phyloP scores from a whole-genome alignment of 2,888 invertebrate genomes.

The Minunthozetes semirufus region DNA sequence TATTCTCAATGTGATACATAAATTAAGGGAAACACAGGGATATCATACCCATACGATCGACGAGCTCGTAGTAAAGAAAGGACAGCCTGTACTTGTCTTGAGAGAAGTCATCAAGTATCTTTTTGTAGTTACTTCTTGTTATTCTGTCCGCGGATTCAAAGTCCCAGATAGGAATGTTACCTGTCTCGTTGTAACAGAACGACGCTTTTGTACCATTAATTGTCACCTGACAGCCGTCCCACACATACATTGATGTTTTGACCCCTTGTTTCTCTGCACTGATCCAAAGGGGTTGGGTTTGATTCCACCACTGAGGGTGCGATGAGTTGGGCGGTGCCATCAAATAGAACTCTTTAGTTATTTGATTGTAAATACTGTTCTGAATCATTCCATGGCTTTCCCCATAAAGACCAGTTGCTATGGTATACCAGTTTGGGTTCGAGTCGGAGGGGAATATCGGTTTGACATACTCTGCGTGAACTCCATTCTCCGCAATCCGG shows the following conservation, averaged over 20 bases:
- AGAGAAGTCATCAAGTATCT: no score
- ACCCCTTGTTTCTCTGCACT: conserved; percentile 41
- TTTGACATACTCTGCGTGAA: conserved; percentile 39
- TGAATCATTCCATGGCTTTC: conserved; percentile 49
- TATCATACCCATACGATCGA: no score
- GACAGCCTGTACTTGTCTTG: no score
- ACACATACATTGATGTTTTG: conserved; percentile 42
- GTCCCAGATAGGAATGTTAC: no score
- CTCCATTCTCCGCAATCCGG: conserved; percentile 40
- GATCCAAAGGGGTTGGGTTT: conserved; percentile 43
- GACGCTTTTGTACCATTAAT: no score
- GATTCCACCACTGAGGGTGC: conserved; percentile 43
- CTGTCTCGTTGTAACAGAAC: no score
- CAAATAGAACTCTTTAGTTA: conserved; percentile 42
- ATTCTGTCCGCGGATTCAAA: no score
- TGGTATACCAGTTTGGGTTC: conserved; percentile 42
- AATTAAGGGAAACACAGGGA: no score
- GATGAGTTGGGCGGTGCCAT: conserved; percentile 41
- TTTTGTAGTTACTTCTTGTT: no score
- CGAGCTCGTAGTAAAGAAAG: no score
- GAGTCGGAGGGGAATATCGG: conserved; percentile 42
- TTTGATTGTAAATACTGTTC: conserved; percentile 48
- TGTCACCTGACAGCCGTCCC: conserved; percentile 14
- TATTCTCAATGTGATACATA: no score
- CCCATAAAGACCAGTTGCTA: conserved; percentile 44